phyloP scores from a whole-genome alignment of 2,888 invertebrate species.

The Micropterix aruncella region DNA sequence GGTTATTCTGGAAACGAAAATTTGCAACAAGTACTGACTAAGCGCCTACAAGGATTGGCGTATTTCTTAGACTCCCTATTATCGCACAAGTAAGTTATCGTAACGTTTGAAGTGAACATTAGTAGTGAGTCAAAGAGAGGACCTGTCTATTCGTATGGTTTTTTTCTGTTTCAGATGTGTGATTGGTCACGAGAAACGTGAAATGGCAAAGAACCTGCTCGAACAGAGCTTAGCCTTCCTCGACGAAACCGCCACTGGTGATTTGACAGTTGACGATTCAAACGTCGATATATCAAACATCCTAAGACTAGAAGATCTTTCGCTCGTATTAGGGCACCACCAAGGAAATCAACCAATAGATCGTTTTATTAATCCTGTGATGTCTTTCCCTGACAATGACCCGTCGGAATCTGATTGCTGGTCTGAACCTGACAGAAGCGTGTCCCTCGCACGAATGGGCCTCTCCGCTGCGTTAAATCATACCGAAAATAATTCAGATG shows the following conservation, averaged over 20 bases:
- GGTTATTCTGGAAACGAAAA: too few relatives aligned
- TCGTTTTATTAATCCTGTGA: neutral
- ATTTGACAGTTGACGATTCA: constrained; percentile 32
- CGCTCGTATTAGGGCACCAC: constrained; percentile 35
- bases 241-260: constrained; percentile 34
- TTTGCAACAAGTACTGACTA: constrained; percentile 37
- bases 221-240: constrained; percentile 34
- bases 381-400: constrained; percentile 17
- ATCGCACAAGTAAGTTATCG: constrained; percentile 37
- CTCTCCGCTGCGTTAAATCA: constrained; percentile 25
- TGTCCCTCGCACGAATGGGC: constrained; percentile 69
- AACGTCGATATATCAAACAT: constrained; percentile 30
- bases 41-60: constrained; percentile 49
- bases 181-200: constrained; percentile 34
- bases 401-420: constrained; percentile 67
- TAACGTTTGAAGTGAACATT: too few relatives aligned
- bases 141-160: too few relatives aligned
- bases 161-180: constrained; percentile 24
- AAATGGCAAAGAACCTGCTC: constrained; percentile 31
- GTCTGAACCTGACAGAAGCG: constrained; percentile 75
- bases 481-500: constrained; percentile 22
- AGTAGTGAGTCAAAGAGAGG: too few relatives aligned
- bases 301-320: constrained; percentile 30
- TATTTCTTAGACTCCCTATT: constrained; percentile 49
- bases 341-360: too few relatives aligned